Evolutionary conservation across 2,888 invertebrate species (phyloP).

Genomic region (Ophonus ardosiacus): DNA sequence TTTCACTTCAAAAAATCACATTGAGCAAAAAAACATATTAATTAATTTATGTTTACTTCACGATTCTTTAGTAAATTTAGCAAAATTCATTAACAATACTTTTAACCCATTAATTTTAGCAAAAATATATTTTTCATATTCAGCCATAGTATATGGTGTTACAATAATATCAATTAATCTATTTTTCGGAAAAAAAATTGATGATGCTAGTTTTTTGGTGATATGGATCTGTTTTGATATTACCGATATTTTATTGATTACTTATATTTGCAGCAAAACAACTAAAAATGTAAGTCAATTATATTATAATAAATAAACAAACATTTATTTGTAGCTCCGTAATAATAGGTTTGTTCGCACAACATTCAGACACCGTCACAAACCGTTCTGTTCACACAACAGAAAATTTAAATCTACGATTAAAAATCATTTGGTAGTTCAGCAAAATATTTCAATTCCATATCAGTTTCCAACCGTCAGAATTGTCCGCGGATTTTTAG

Average conservation of each 20-base stretch:
- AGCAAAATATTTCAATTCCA: too few species aligned
- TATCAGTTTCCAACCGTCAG: too few species aligned
- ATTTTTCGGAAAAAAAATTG: background rate
- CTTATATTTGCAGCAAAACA: background rate
- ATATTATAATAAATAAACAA: background rate
- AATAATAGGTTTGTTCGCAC: too few species aligned
- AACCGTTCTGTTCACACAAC: too few species aligned
- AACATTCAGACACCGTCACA: too few species aligned
- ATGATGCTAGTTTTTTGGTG: background rate
- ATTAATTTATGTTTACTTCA: background rate
- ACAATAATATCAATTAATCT: background rate
- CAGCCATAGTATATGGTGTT: background rate
- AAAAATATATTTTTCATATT: background rate
- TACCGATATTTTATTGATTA: background rate
- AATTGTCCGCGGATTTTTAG: too few species aligned
- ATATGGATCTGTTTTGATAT: background rate
- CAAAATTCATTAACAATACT: background rate
- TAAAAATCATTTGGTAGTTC: too few species aligned
- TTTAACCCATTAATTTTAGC: background rate
- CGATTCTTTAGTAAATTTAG: background rate
- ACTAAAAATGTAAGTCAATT: background rate
- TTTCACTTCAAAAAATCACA: background rate
- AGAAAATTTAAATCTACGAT: too few species aligned
- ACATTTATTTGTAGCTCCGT: background rate
- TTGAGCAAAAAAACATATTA: background rate